Evolutionary conservation across 2,113 vertebrate species (phyloP).

Genomic region (Bostrychus sinensis): DNA sequence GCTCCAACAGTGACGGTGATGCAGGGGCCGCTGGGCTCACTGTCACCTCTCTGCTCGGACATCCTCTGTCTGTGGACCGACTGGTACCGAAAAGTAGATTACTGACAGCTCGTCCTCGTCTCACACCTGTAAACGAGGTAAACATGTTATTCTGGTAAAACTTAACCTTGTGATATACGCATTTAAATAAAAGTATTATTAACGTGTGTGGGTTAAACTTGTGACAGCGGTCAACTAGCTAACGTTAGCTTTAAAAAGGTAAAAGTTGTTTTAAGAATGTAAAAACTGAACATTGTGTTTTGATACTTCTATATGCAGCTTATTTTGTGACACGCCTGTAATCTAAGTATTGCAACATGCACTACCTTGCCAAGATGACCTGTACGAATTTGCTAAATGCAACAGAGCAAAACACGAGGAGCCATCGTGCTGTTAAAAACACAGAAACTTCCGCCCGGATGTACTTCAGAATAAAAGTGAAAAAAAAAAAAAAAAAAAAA

Average conservation of each 20-base stretch:
- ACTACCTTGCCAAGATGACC: background rate
- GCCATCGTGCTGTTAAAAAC: background rate
- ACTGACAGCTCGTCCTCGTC: background rate
- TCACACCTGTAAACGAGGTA: background rate
- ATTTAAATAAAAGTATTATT: background rate
- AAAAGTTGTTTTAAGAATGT: constrained; percentile 20
- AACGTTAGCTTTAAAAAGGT: constrained; percentile 51
- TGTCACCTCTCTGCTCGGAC: background rate
- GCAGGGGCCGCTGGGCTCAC: constrained; percentile 19
- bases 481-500: too few species aligned
- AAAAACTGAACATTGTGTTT: background rate
- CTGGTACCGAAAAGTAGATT: background rate
- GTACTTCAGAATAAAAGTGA: constrained; percentile 46
- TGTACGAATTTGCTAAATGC: background rate
- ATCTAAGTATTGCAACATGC: background rate
- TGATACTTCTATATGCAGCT: background rate
- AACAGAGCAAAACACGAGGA: constrained; percentile 57
- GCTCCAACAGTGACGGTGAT: constrained; percentile 86
- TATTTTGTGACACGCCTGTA: background rate
- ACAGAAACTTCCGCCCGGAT: background rate
- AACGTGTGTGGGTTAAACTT: background rate
- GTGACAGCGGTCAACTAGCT: constrained; percentile 31
- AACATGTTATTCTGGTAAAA: background rate
- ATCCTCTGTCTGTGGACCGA: background rate
- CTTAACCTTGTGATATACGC: background rate